Conservation (phyloP, 1,140 invertebrate species). For the Pseudomyrmex dendroicus region DNA sequence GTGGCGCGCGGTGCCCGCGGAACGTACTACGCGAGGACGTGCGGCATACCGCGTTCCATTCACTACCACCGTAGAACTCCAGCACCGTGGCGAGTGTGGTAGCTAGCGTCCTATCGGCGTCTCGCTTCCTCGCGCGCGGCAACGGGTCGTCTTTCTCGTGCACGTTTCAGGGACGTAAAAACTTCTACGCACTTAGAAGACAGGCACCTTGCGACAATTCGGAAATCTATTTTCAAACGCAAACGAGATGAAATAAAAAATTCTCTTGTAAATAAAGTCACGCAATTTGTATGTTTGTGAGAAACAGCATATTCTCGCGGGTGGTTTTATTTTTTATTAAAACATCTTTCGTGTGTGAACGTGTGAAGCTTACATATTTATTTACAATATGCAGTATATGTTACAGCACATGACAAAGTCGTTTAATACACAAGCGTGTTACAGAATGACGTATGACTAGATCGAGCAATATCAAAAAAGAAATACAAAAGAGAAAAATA, state of each 20-base stretch:
- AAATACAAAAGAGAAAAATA: constrained; percentile 67
- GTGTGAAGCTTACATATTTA: constrained; percentile 72
- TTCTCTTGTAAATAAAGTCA: too few relatives aligned
- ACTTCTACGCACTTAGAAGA: not conserved
- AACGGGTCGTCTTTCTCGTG: constrained; percentile 12
- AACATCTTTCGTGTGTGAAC: not conserved
- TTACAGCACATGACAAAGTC: constrained; percentile 65
- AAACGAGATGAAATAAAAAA: too few relatives aligned
- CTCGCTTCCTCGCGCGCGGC: constrained; percentile 42
- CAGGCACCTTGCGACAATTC: not conserved
- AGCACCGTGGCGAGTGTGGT: constrained; percentile 20
- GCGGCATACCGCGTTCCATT: constrained; percentile 76
- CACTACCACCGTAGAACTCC: constrained; percentile 71
- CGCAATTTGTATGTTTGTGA: too few relatives aligned
- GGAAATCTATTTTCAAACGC: too few relatives aligned
- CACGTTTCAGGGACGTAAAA: constrained; percentile 57
- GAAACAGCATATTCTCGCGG: not conserved
- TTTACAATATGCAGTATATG: constrained; percentile 75
- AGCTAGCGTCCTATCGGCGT: constrained; percentile 67
- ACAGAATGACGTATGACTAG: constrained; percentile 77
- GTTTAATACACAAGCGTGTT: constrained; percentile 67
- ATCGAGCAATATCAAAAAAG: constrained; percentile 76
- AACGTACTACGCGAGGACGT: constrained; percentile 74
- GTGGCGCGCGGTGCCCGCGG: constrained; percentile 66
- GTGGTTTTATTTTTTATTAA: constrained; percentile 67